Base-by-base conservation (phyloP, 1,140 invertebrate species). In the Drosophila pseudoananassae region DNA sequence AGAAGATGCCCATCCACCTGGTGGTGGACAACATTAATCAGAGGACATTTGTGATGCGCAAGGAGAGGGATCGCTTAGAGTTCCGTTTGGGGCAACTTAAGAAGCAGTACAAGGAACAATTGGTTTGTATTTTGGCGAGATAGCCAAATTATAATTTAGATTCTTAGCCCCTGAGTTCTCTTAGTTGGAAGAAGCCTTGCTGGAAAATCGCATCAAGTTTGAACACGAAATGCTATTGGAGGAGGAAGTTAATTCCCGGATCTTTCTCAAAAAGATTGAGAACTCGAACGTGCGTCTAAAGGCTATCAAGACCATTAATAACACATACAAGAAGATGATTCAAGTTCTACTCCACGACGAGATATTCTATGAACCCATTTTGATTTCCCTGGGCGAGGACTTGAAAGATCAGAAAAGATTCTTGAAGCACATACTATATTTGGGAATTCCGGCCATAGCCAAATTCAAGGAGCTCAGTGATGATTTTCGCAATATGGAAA, bases 11-110 rank as follows among this genome's bases (percentile, higher is more conserved):
- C 17, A 74, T 89, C 36, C 68, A 91, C 23, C 29, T 77, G 45
- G 82, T 92, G 9, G 81, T 84, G n/a, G 91, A 92, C 23, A 91
- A 92, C 20, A 90, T 92, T 1, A 91, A 92, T 76, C 85, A 91
- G 50, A 78, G 85, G 0, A 91, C 91, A 4, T 92, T 92, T 82
- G 81, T 87, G 2, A 50, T 90, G 74, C 79, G 90, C 0, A 92
- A 92, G 33, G 87, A 92, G 46, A 74, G 83, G 1, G 91, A 92
- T 80, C 89, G 88, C 9, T 57, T 91, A 4, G 57, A 76, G 38
- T 79, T 74, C 55, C 81, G 85, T 0, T 56, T 88, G 10, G 52
- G 70, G 36, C 74, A 91, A 25, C 47, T 87, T 0, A 90, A 88
- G 27, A 53, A 70, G 23, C 54, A 54, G 9, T 88, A 83, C 33